phyloP scores from a whole-genome alignment of 2,797 vertebrate genomes.

The Aeoliscus strigatus region DNA sequence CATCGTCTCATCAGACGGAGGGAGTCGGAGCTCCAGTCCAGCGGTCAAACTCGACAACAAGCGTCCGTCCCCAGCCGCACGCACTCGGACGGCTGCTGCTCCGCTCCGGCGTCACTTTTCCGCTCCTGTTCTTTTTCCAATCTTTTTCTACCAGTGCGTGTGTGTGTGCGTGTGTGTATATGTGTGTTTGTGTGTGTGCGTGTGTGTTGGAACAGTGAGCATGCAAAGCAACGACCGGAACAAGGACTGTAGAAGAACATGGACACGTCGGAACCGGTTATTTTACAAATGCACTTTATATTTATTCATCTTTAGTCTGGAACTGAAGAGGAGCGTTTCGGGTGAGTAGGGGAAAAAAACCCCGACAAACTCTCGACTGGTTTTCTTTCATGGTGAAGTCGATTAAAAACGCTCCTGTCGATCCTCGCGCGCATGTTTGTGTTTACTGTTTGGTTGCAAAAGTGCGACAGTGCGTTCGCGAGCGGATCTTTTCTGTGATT shows the following conservation, averaged over 20 bases:
- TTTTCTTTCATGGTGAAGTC: conserved; percentile 29
- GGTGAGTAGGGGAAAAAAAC: conserved; percentile 55
- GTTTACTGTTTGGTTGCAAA: too few relatives aligned
- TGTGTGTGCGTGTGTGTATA: conserved; percentile 1
- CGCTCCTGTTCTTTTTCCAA: neutral
- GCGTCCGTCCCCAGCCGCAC: conserved; percentile 25
- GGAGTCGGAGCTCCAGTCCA: conserved; percentile 55
- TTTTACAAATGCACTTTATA: conserved; percentile 79
- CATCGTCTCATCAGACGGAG: conserved; percentile 55
- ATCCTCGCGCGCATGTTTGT: too few relatives aligned
- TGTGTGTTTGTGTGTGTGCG: conserved; percentile 4
- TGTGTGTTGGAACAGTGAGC: conserved; percentile 48
- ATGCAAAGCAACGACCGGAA: conserved; percentile 65
- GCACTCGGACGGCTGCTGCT: conserved; percentile 26
- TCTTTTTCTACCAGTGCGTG: neutral
- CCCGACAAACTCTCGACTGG: neutral
- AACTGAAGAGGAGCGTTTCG: conserved; percentile 60
- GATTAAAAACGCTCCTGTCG: too few relatives aligned
- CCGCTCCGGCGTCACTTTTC: conserved; percentile 24
- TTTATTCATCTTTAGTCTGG: conserved; percentile 75
- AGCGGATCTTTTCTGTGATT: conserved; percentile 25
- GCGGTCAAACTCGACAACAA: conserved; percentile 37
- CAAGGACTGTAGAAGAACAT: conserved; percentile 43
- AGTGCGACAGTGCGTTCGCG: too few relatives aligned
- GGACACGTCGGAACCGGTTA: conserved; percentile 53